These are phyloP conservation scores for Amorpha juglandis DNA, from an alignment of 2,888 invertebrate species.

Conservation along the genomic window DNA sequence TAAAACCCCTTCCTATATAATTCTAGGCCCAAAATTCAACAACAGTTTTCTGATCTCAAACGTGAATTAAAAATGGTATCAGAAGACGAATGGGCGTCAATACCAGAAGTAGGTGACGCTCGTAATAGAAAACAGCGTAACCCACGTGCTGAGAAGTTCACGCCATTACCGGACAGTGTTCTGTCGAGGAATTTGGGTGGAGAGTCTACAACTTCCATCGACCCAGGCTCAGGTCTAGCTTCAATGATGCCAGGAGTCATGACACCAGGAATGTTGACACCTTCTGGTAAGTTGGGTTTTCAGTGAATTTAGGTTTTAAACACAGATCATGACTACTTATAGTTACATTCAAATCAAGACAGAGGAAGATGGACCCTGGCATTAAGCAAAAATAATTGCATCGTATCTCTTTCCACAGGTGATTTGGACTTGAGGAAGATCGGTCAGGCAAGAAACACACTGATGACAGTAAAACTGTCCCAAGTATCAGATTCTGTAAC, in stretches of 20 bases:
- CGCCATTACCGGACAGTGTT: slow-evolving; percentile 98
- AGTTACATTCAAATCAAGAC: too few species aligned
- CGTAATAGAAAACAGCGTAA: slow-evolving; percentile 98
- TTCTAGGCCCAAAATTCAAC: slow-evolving; percentile 97
- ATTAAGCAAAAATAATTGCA: too few species aligned
- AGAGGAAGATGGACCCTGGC: too few species aligned
- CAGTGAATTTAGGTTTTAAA: neutral
- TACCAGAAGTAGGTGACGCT: slow-evolving; percentile 99
- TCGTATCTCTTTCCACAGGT: slow-evolving; percentile 57
- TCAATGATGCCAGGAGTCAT: slow-evolving; percentile 94
- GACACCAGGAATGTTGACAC: slow-evolving; percentile 94
- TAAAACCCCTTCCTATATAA: neutral
- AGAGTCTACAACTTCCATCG: slow-evolving; percentile 90
- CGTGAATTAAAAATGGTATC: slow-evolving; percentile 92
- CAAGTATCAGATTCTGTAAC: slow-evolving; percentile 99
- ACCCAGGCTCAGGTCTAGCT: slow-evolving; percentile 93
- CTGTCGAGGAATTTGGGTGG: slow-evolving; percentile 94
- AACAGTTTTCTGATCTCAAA: slow-evolving; percentile 99
- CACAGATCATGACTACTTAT: too few species aligned
- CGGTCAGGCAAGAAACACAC: slow-evolving; percentile 98
- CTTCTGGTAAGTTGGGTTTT: slow-evolving; percentile 83
- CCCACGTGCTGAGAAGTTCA: slow-evolving; percentile 97
- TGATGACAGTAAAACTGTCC: slow-evolving; percentile 99
- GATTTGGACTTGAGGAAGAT: slow-evolving; percentile 99
- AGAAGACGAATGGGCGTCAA: slow-evolving; percentile 97